Conservation (phyloP, 2,113 vertebrate genomes). For the Dascyllus trimaculatus region DNA sequence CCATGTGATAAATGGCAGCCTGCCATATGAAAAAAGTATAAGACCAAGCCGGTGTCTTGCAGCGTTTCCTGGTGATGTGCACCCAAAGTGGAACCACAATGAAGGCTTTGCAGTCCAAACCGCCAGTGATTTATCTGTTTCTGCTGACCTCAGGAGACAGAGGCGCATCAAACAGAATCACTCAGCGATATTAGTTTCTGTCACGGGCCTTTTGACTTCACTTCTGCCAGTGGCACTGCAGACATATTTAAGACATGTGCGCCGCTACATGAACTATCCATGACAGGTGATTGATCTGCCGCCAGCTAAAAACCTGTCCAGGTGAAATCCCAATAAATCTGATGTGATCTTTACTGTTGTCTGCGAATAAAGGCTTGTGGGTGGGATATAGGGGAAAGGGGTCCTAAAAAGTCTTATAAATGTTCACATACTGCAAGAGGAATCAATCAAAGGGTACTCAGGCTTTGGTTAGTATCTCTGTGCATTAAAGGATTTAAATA, state of each 20-base stretch:
- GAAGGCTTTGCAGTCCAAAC: slow-evolving; percentile 29
- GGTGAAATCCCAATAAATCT: slow-evolving; percentile 54
- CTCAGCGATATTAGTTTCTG: slow-evolving; percentile 62
- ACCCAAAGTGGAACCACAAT: background rate
- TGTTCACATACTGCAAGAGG: slow-evolving; percentile 1
- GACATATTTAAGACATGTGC: slow-evolving; percentile 52
- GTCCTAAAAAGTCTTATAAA: slow-evolving; percentile 33
- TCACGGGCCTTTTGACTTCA: slow-evolving; percentile 1
- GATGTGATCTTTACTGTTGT: slow-evolving; percentile 30
- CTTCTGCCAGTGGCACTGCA: background rate
- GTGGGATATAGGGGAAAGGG: background rate
- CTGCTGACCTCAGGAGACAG: slow-evolving; percentile 29
- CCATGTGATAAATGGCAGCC: slow-evolving; percentile 50
- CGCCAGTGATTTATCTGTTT: slow-evolving; percentile 45
- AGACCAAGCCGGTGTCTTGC: background rate
- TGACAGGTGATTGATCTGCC: slow-evolving; percentile 57
- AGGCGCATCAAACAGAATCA: slow-evolving; percentile 47
- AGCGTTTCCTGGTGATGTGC: background rate
- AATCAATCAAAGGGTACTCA: slow-evolving; percentile 23
- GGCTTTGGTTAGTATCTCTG: slow-evolving; percentile 23
- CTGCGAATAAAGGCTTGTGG: background rate
- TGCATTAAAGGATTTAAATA: slow-evolving; percentile 73
- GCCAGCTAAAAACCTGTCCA: slow-evolving; percentile 12
- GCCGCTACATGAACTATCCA: slow-evolving; percentile 25
- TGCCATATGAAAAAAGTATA: slow-evolving; percentile 15